Percentiles rank a stretch among this genome's conserved stretches.
Evolutionary conservation across 2,113 vertebrate species (phyloP).

Genomic region (Pollachius pollachius): DNA sequence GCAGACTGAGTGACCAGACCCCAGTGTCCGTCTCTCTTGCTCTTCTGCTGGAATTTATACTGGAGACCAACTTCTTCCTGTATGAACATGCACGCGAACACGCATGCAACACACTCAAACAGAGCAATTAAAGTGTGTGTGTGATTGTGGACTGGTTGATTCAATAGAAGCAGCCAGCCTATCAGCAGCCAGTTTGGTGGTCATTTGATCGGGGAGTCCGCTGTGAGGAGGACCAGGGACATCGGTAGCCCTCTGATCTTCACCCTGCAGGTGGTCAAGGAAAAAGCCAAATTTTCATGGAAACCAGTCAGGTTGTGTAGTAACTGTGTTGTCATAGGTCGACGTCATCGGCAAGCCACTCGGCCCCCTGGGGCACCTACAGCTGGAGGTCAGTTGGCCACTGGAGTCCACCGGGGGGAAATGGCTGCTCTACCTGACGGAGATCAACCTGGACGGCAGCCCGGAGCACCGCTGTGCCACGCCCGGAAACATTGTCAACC

Average conservation of each 20-base stretch:
- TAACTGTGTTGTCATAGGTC: too few relatives aligned
- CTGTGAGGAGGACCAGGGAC: constrained; percentile 78
- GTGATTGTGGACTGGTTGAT: too few relatives aligned
- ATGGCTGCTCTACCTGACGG: constrained; percentile 87
- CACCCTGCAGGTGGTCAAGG: constrained; percentile 54
- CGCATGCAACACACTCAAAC: not conserved
- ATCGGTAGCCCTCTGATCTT: constrained; percentile 77
- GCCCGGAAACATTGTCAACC: too few relatives aligned
- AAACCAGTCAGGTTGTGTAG: too few relatives aligned
- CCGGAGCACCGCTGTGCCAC: too few relatives aligned
- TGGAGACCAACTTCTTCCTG: constrained; percentile 71
- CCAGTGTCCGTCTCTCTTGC: constrained; percentile 65
- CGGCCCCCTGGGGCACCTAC: constrained; percentile 33
- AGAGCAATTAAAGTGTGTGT: too few relatives aligned
- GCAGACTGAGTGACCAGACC: constrained; percentile 83
- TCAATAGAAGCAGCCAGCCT: not conserved
- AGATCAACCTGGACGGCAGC: constrained; percentile 67
- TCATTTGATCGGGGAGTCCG: constrained; percentile 81
- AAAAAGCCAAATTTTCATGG: constrained; percentile 27
- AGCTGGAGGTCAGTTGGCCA: constrained; percentile 88
- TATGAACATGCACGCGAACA: constrained; percentile 28
- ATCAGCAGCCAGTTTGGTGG: constrained; percentile 78
- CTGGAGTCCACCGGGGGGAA: constrained; percentile 83
- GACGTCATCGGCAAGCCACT: too few relatives aligned
- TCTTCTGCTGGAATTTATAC: constrained; percentile 78